Evolutionary conservation across 2,113 vertebrate genomes (phyloP), one percentile per base, ranked within the genome.

Genomic region (Rhineura floridana): DNA sequence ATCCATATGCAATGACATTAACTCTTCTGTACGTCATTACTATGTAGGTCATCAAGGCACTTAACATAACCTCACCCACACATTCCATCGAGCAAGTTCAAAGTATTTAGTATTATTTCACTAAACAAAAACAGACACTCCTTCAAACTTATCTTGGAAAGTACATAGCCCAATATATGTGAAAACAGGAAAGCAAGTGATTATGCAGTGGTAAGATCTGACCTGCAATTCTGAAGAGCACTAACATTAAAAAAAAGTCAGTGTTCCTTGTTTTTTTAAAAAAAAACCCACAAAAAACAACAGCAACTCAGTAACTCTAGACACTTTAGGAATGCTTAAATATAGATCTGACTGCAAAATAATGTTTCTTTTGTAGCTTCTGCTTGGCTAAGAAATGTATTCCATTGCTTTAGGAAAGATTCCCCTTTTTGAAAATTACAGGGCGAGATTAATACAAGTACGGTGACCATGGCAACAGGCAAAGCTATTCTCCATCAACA

Each of bases 381-480:
- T 90, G 81, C 83, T 76, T 95, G 88, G 48, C 69, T 90, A 44
- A 75, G 50, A 11, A 92, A 87, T 33, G 67, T 55, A 81, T 89
- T 87, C 92, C 85, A 90, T 44, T 90, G 81, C 82, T 46, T 82
- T 69, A 46, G 36, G 86, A 88, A 95, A 94, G 90, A 92, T 87
- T 91, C 82, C 12, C 46, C 39, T 92, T 91, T 85, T 89, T 91
- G 77, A 87, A 95, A 89, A 93, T 90, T 92, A 90, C 75, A 90
- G 75, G 25, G 62, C 63, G 75, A 84, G 79, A 90, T 88, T 89
- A 91, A 93, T 76, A 90, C 75, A 75, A n/a, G 86, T 82, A 89
- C 88, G 76, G 88, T 87, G 88, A 86, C 90, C 90, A 92, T 94
- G 88, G 92, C 62, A 93, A 93, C 90, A 0, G 67, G 84, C 48